Evolutionary conservation across 2,888 invertebrate species (phyloP).

Genomic region (Schrankia costaestrigalis): DNA sequence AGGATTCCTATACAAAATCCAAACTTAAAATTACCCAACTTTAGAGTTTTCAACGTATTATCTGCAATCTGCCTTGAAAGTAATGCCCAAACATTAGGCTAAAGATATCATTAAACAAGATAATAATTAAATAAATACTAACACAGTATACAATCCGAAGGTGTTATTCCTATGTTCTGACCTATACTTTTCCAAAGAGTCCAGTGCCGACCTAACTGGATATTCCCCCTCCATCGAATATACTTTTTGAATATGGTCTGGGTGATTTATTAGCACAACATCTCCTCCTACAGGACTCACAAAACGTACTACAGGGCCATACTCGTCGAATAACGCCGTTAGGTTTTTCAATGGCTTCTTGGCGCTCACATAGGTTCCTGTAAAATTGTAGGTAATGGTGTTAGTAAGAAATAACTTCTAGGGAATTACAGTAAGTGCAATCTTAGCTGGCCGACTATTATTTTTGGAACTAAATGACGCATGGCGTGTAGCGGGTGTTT

Average conservation of each 20-base stretch:
- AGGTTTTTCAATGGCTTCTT: slow-evolving; percentile 53
- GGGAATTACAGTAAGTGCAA: no score
- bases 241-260: slow-evolving; percentile 83
- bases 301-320: slow-evolving; percentile 84
- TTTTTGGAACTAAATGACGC: no score
- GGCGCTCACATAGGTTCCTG: slow-evolving; percentile 51
- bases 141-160: slow-evolving; percentile 81
- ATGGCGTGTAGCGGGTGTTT: no score
- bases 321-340: slow-evolving; percentile 68
- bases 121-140: no score
- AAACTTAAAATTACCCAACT: no score
- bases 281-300: slow-evolving; percentile 83
- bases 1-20: no score
- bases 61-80: no score
- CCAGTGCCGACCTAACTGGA: slow-evolving; percentile 82
- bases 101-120: no score
- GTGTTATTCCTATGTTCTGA: slow-evolving; percentile 75
- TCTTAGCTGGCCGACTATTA: no score
- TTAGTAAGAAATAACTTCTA: no score
- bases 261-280: slow-evolving; percentile 82
- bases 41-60: no score
- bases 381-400: slow-evolving; percentile 14
- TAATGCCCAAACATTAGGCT: no score
- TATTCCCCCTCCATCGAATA: slow-evolving; percentile 81
- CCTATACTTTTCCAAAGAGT: slow-evolving; percentile 84